Percentiles rank a stretch among this genome's conserved stretches.
phyloP scores from a whole-genome alignment of 1,140 invertebrate genomes.

The Scaptomyza montana region DNA sequence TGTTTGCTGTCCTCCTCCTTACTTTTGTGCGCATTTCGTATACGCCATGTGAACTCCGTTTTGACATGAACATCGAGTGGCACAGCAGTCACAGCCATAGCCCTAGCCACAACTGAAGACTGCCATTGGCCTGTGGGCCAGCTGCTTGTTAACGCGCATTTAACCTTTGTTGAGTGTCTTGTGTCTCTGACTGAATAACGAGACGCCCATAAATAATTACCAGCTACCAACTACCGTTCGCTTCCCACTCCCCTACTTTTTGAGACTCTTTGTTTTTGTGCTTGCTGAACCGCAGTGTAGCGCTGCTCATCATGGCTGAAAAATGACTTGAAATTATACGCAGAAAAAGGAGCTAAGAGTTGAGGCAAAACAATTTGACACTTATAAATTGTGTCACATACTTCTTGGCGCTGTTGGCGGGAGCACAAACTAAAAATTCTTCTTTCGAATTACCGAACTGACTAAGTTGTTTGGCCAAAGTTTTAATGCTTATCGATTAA shows the following conservation, averaged over 20 bases:
- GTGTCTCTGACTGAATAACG: conserved; percentile 32
- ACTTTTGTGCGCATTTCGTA: conserved; percentile 28
- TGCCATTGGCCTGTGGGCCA: conserved; percentile 46
- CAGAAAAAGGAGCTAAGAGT: conserved; percentile 22
- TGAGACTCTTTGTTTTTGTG: conserved; percentile 1
- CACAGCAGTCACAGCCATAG: not conserved
- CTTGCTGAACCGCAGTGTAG: conserved; percentile 12
- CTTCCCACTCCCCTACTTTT: too few species aligned
- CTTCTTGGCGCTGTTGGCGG: conserved; percentile 46
- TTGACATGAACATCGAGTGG: conserved; percentile 1
- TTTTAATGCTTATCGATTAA: conserved; percentile 74
- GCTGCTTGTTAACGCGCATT: conserved; percentile 75
- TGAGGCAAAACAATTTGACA: conserved; percentile 63
- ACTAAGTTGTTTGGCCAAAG: conserved; percentile 59
- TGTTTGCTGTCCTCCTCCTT: not conserved
- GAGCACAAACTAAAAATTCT: conserved; percentile 45
- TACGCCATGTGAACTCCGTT: conserved; percentile 13
- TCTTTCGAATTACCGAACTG: conserved; percentile 43
- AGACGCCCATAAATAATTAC: conserved; percentile 69
- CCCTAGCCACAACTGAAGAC: conserved; percentile 47
- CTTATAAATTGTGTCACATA: conserved; percentile 79
- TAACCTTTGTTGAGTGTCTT: conserved; percentile 56
- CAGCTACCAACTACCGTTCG: conserved; percentile 64
- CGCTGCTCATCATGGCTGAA: conserved; percentile 59
- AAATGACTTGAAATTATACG: conserved; percentile 72